Base-by-base conservation (phyloP, 1,140 invertebrate genomes). In the Aphelenchoides fujianensis region DNA sequence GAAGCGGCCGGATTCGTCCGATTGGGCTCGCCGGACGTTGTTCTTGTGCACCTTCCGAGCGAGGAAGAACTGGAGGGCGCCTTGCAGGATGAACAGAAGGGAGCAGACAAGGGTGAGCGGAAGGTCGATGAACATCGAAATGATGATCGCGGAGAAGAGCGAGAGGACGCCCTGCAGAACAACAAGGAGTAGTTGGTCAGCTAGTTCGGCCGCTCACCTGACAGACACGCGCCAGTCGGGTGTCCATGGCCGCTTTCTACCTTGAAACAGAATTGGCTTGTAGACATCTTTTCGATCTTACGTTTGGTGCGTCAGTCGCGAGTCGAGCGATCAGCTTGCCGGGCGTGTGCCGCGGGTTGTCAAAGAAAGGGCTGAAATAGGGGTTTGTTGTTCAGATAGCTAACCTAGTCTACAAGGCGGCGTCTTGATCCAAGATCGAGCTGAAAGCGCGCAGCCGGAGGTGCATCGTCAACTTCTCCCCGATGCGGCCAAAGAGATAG, bases 161-260 rank as follows among this genome's bases (percentile, higher is more conserved):
- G 86, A 84, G 35, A 86, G 81, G 19, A 87, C 9, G 53, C 79
- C 83, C 71, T 86, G n/a, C n/a, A n/a, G n/a, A n/a, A n/a, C n/a
- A n/a, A n/a, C n/a, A n/a, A n/a, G n/a, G n/a, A n/a, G n/a, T n/a
- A n/a, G n/a, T n/a, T n/a, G n/a, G n/a, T n/a, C n/a, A n/a, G n/a
- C n/a, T n/a, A n/a, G n/a, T n/a, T n/a, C n/a, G n/a, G n/a, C n/a
- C n/a, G n/a, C n/a, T n/a, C n/a, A n/a, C n/a, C n/a, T n/a, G 84
- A 28, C 87, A 69, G 2, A 86, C 69, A 5, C 74, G 78, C 0
- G 85, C 85, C 16, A 88, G 72, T 66, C 86, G 79, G 7, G 78
- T 88, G 3, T 92, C 87, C 32, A 87, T 83, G 7, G 86, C 86
- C 71, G 86, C 86, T 78, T 88, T 87, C n/a, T n/a, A n/a, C n/a